Conservation (phyloP, 2,797 vertebrate genomes). For the Sphenopsis melanotis region DNA sequence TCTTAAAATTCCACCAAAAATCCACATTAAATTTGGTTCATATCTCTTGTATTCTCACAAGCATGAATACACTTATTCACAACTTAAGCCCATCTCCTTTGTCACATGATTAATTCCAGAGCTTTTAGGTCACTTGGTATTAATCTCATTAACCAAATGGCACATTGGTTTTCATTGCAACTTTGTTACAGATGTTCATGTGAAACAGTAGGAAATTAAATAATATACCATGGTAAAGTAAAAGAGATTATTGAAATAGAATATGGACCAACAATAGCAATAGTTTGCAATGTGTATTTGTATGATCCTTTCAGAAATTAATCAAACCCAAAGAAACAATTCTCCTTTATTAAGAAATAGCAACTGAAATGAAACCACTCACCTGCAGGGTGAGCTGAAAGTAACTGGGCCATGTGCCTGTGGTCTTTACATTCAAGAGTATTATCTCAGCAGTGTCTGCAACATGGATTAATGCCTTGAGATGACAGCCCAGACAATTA, state of each 20-base stretch:
- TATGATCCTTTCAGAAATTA: neutral
- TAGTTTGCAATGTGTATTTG: neutral
- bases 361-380: neutral
- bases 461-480: conserved; percentile 63
- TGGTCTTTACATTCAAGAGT: conserved; percentile 74
- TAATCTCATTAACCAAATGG: neutral
- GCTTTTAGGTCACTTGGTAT: neutral
- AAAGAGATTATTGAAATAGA: neutral
- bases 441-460: conserved; percentile 59
- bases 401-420: conserved; percentile 67
- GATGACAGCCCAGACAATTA: conserved; percentile 55
- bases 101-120: neutral
- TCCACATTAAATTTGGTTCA: neutral
- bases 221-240: neutral
- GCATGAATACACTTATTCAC: neutral
- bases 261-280: neutral
- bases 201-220: neutral
- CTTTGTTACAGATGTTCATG: neutral
- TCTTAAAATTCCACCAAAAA: neutral
- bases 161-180: neutral
- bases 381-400: conserved; percentile 56
- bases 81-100: neutral
- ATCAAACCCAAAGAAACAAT: neutral
- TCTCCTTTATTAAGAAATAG: neutral
- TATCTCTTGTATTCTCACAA: neutral